These are phyloP conservation scores for Meghimatium bilineatum DNA, from an alignment of 2,888 invertebrate species.

Conservation along the genomic window DNA sequence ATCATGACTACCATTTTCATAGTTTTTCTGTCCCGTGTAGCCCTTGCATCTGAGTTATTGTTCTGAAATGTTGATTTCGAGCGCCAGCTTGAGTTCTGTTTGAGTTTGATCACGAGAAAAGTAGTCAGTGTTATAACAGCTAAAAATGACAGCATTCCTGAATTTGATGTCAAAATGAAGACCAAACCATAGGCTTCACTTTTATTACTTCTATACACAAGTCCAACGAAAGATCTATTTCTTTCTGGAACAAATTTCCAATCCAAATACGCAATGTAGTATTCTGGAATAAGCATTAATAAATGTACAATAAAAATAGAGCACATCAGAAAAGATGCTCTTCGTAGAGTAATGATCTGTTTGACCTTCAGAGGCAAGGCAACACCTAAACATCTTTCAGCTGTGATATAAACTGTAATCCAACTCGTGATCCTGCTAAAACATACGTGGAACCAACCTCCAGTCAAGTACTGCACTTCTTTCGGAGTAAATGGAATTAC, in stretches of 20 bases:
- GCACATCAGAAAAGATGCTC: not conserved
- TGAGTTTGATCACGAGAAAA: constrained; percentile 6
- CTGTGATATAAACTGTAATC: constrained; percentile 29
- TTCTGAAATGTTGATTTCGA: not conserved
- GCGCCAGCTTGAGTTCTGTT: not conserved
- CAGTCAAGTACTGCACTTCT: constrained; percentile 26
- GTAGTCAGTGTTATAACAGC: not conserved
- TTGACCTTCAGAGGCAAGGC: constrained; percentile 35
- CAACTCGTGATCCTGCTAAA: constrained; percentile 18
- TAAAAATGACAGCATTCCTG: constrained; percentile 1
- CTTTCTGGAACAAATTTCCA: constrained; percentile 36
- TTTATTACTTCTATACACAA: constrained; percentile 6
- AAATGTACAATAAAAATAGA: constrained; percentile 11
- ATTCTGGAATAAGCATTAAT: constrained; percentile 4
- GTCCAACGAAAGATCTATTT: constrained; percentile 33
- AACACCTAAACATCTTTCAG: constrained; percentile 36
- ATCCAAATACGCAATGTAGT: constrained; percentile 2
- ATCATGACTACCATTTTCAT: constrained; percentile 26
- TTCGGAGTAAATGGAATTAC: not conserved
- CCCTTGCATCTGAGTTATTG: not conserved
- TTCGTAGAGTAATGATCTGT: constrained; percentile 14
- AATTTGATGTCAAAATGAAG: not conserved
- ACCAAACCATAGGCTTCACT: not conserved
- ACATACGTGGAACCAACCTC: constrained; percentile 18
- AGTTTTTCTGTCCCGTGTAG: constrained; percentile 1